Evolutionary conservation across 2,797 vertebrate species (phyloP), one percentile per base, ranked within the genome.

Genomic region (Hydrolagus colliei): DNA sequence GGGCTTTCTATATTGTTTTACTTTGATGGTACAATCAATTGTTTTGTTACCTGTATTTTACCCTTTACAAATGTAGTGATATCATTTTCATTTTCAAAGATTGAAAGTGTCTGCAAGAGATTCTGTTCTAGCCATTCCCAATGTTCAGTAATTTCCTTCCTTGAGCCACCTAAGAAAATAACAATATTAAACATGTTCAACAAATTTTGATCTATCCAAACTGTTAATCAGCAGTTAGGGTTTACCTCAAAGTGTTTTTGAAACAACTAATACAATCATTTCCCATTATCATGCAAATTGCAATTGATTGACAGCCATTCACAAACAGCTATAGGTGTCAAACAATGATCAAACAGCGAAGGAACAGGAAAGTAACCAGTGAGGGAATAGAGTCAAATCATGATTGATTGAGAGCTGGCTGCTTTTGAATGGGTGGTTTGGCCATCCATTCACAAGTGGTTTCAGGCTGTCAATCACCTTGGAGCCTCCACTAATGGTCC

Each of bases 111-210:
- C 92, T 99, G 97, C 90, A 99, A 92, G 20, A 99, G 93, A 89
- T 99, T 97, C 88, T 96, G 95, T 87, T 99, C 98, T 87, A 99
- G 94, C 97, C 98, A 99, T 90, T 99, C 97, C 98, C 98, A 99
- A 89, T 99, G 97, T 88, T 98, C 97, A 0, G 97, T 99, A 91
- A 99, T 97, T 90, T 99, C 97, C 89, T 96, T 97, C 79, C 96
- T 96, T 2, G 97, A 98, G 18, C 96, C 96, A 89, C 97, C 98
- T 99, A 92, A 1, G 87, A 0, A 84, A 72, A 79, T 2, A 77
- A 77, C 52, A 59, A 20, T 18, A 79, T 20, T 20, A 3, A 62
- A 12, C 14, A 61, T 9, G 9, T 52, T 16, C 35, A 61, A 72
- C 71, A 72, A 72, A 7, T 9, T 2, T 20, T n/a, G 22, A 18